Base-by-base conservation (phyloP, 2,888 invertebrate species). In the Papilio gigon region DNA sequence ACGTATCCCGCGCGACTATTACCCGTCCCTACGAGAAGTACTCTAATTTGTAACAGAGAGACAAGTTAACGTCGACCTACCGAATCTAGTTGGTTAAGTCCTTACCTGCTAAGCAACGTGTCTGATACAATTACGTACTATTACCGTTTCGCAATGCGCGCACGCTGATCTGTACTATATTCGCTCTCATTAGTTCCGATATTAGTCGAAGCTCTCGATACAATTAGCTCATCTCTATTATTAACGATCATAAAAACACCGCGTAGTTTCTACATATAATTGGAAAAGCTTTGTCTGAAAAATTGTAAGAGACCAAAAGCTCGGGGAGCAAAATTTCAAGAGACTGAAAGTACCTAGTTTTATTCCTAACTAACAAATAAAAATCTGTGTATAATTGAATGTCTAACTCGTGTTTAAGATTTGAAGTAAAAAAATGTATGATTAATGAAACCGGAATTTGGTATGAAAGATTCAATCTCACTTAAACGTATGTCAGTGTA, bases 61-160 rank as follows among this genome's bases (percentile, higher is more conserved):
- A 77, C 79, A 80, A 72, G 76, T 76, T 72, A 74, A 65, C 74
- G 74, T 77, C 80, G 79, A 80, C 76, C 89, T 83, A 77, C 79
- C 76, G 71, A 72, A 85, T 70, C 79, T 81, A 81, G 87, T 72
- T 77, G 89, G 82, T 77, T 90, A 84, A 84, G 79, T 78, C 78
- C 80, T 83, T 84, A 87, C 85, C 84, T 83, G 83, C 76, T 76
- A 66, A 74, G 75, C 81, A 80, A 84, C 83, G 85, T 87, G 84
- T 85, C 77, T 79, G 82, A 79, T 80, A 85, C 85, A 86, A 85
- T 85, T 85, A 85, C 80, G 80, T 78, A 81, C 81, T 77, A 78
- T 84, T 82, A 83, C 78, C 70, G 75, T 84, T 86, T 85, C 82
- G 80, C 80, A 86, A 86, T 78, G 75, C 76, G 75, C 73, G 70